Evolutionary conservation across 37 sponge, comb jelly and placozoan species (phyloP), one percentile per base, ranked within the genome.

Genomic region (Eunapius fragilis): DNA sequence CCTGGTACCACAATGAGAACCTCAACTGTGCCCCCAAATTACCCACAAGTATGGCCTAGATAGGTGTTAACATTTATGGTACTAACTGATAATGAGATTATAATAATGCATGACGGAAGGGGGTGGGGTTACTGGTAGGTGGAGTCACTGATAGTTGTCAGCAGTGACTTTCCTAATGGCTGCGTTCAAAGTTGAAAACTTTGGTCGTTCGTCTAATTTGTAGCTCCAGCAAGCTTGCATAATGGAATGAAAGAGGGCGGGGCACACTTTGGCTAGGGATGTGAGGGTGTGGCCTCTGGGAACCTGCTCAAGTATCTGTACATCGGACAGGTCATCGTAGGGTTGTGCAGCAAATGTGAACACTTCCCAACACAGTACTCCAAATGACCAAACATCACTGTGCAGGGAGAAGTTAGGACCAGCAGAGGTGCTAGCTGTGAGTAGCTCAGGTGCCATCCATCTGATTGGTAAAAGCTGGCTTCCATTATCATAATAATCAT

Each of bases 311-410:
- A 96, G 84, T 4, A 96, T 91, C 77, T 93, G 87, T 31, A 89
- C 86, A 69, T 96, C 92, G 0, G 85, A 72, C 25, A 90, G 73
- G 68, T 28, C 86, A 6, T 89, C 92, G 74, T 89, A 93, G 0
- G 97, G 97, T 34, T 87, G 90, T 22, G 82, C 25, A 0, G 87
- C 90, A 76, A 70, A 94, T 0, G 90, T 28, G 80, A 91, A 89
- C 77, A 96, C 94, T 87, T 96, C 97, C 97, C 97, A 96, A 69
- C 92, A 92, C 67, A 96, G 78, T 25, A 96, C 94, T 0, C 97
- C 97, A 80, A 92, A 96, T 0, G 94, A 88, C 97, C 97, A 96
- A 25, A 96, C 83, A 68, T 96, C 97, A 67, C 92, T 94, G 48
- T 92, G 89, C 30, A 90, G 77, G n/a, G 94, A 95, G 88, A 96